These are phyloP conservation scores for Chloroceryle inda DNA, from an alignment of 2,797 vertebrate species.

Conservation along the genomic window DNA sequence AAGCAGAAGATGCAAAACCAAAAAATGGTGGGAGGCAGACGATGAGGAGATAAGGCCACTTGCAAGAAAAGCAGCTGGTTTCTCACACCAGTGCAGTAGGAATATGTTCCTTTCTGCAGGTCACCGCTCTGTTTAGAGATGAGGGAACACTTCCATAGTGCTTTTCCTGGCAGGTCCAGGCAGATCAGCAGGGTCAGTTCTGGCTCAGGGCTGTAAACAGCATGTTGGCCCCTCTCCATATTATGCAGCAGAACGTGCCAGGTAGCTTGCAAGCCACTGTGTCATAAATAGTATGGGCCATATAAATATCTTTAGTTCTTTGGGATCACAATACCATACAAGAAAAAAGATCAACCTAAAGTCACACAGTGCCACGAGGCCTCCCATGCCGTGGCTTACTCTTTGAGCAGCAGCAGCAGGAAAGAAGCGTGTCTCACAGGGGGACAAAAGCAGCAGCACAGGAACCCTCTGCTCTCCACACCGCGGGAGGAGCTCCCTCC, in stretches of 20 bases:
- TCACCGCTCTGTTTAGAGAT: neutral
- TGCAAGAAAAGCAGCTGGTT: neutral
- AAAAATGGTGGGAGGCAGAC: neutral
- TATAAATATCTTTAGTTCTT: neutral
- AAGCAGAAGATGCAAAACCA: neutral
- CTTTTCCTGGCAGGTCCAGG: slow-evolving; percentile 1
- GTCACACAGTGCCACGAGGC: neutral
- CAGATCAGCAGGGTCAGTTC: slow-evolving; percentile 19
- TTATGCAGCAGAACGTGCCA: neutral
- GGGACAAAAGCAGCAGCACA: neutral
- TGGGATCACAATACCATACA: neutral
- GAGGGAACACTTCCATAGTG: neutral
- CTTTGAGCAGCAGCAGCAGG: neutral
- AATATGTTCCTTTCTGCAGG: neutral
- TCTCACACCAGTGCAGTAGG: neutral
- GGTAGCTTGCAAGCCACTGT: neutral
- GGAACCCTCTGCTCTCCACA: neutral
- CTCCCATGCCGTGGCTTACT: neutral
- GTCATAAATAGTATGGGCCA: neutral
- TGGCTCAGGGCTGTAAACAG: slow-evolving; percentile 7
- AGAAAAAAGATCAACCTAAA: neutral
- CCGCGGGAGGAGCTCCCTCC: neutral
- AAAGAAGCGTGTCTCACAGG: neutral
- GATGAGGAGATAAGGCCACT: neutral
- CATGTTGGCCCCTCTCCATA: neutral